Percentiles rank a stretch among this genome's conserved stretches.
phyloP scores from a whole-genome alignment of 2,888 invertebrate genomes.

The Rosalia funebris region DNA sequence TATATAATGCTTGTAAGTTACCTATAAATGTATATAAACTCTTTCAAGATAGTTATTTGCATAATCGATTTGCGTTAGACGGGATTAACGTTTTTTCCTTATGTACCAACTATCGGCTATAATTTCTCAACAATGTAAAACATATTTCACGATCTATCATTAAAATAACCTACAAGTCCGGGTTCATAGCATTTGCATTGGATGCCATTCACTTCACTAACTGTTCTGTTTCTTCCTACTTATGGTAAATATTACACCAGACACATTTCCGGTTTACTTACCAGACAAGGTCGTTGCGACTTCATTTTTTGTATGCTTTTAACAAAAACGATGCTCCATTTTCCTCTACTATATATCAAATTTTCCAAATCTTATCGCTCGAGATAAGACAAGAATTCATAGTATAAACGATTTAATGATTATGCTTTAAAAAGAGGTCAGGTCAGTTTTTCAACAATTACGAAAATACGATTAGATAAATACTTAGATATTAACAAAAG shows the following conservation, averaged over 20 bases:
- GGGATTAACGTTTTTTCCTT: slow-evolving; percentile 15
- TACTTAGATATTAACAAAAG: too few species aligned
- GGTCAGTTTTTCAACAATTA: too few species aligned
- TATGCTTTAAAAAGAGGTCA: too few species aligned
- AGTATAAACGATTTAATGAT: too few species aligned
- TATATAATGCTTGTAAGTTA: slow-evolving; percentile 5
- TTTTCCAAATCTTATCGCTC: background rate
- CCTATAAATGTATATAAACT: slow-evolving; percentile 2
- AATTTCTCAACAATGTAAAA: slow-evolving; percentile 22
- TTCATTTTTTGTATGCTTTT: background rate
- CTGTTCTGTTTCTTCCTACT: slow-evolving; percentile 23
- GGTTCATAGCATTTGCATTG: slow-evolving; percentile 21
- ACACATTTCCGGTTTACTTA: slow-evolving; percentile 1
- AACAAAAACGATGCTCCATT: too few species aligned
- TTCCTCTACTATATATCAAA: background rate
- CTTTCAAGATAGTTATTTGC: slow-evolving; percentile 10
- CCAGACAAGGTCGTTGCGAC: background rate
- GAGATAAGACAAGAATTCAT: background rate
- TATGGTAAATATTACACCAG: slow-evolving; percentile 9
- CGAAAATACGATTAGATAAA: too few species aligned
- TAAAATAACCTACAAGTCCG: slow-evolving; percentile 24
- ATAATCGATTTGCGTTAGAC: slow-evolving; percentile 21
- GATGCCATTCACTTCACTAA: slow-evolving; percentile 25
- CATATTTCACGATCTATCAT: slow-evolving; percentile 25
- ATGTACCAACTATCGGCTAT: slow-evolving; percentile 7